Base-by-base conservation (phyloP, 2,797 vertebrate genomes). In the Prunella strophiata region DNA sequence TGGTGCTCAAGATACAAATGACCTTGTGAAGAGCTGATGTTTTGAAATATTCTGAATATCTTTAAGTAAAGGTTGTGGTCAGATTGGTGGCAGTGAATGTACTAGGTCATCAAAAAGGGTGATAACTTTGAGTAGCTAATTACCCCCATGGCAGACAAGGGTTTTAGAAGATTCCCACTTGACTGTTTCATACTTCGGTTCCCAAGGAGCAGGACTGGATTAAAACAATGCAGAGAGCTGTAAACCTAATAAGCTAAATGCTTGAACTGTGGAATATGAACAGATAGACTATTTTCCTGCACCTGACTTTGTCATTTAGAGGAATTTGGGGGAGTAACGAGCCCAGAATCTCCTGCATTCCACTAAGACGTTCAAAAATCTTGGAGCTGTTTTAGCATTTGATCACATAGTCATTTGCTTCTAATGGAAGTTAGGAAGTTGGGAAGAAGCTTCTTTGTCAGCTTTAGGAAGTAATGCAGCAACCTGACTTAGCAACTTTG, bases 1-100 rank as follows among this genome's bases (percentile, higher is more conserved):
- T 26, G 10, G 10, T 70, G 65, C 55, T 71, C 9, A 42, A 50
- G 47, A 50, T 71, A 36, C 36, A 83, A 68, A 43, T 70, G 36
- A n/a, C 30, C n/a, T 30, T 43, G 75, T 54, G 45, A 75, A 66
- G 72, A 92, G 13, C 19, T 38, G 81, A 67, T 89, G 34, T 47
- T 95, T 79, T 76, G 79, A 66, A 79, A 23, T 80, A 79, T 70
- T 86, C 42, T 80, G 48, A 52, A 27, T 95, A 85, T 45, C 81
- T 23, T 61, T 71, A 58, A 72, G 42, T 65, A 78, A 78, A 48
- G 55, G 10, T 26, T 92, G 48, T 85, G 52, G 61, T 92, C 40
- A 40, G 36, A 65, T 54, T 92, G 65, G 42, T 94, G 47, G 43
- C 52, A 78, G 85, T 62, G 51, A 87, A n/a, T 47, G 40, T 36